These are phyloP conservation scores for Diacarnus erythraeanus DNA, from an alignment of 37 sponge, comb jelly and placozoan species.

Conservation along the genomic window DNA sequence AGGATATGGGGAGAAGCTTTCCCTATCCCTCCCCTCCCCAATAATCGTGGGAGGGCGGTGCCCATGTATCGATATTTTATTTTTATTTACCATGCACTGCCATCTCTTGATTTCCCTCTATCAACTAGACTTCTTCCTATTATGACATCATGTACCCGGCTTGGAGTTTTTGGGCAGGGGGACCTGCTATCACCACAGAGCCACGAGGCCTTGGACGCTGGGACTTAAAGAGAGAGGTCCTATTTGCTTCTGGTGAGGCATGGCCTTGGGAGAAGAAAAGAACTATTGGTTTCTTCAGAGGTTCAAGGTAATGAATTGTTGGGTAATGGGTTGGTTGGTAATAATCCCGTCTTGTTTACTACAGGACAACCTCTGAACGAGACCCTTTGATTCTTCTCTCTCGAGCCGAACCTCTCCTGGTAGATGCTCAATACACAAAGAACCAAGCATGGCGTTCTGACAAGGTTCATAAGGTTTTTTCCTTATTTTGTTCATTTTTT, in stretches of 20 bases:
- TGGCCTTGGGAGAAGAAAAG: constrained; percentile 83
- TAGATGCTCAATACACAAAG: constrained; percentile 89
- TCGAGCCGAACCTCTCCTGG: constrained; percentile 58
- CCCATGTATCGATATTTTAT: too few species aligned
- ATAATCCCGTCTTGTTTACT: not conserved
- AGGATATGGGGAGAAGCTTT: too few species aligned
- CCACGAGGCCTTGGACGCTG: constrained; percentile 81
- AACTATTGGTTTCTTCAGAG: constrained; percentile 75
- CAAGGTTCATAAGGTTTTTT: constrained; percentile 36
- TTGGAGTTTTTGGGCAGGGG: constrained; percentile 94
- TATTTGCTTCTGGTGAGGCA: constrained; percentile 42
- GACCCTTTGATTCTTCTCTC: constrained; percentile 81
- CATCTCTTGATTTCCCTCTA: not conserved
- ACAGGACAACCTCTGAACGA: constrained; percentile 83
- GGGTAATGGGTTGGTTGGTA: not conserved
- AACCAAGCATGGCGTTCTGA: constrained; percentile 95
- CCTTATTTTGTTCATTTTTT: not conserved
- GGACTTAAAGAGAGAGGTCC: constrained; percentile 75
- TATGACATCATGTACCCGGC: constrained; percentile 93
- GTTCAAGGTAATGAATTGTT: constrained; percentile 66
- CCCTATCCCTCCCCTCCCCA: too few species aligned
- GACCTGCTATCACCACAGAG: constrained; percentile 79
- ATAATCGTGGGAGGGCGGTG: too few species aligned
- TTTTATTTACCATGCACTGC: too few species aligned
- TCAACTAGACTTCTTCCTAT: constrained; percentile 55